These are phyloP conservation scores for Heliconius charithonia DNA, from an alignment of 2,888 invertebrate species.

Conservation along the genomic window DNA sequence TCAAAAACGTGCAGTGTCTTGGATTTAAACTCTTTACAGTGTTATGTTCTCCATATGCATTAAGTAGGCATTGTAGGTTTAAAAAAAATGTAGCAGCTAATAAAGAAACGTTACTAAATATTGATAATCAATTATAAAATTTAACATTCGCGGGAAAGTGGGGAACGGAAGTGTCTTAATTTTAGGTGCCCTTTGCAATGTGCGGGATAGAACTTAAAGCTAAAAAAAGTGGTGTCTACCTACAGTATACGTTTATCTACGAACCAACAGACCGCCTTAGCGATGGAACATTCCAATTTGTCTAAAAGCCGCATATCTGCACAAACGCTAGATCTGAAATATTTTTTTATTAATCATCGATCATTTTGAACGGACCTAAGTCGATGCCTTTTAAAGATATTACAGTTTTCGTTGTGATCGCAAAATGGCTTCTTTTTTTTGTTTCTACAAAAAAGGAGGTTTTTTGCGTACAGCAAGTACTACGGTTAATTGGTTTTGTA, in stretches of 20 bases:
- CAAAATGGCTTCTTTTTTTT: constrained; percentile 22
- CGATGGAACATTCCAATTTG: constrained; percentile 53
- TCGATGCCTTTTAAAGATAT: constrained; percentile 31
- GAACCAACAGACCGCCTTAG: constrained; percentile 31
- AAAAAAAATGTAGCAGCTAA: no score
- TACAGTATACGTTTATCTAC: neutral
- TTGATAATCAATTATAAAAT: no score
- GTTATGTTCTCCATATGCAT: no score
- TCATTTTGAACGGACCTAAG: constrained; percentile 28
- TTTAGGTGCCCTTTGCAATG: no score
- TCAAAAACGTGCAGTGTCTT: no score
- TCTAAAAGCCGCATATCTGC: constrained; percentile 30
- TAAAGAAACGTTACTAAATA: no score
- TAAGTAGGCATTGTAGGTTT: no score
- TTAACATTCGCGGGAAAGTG: no score
- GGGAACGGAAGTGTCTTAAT: no score
- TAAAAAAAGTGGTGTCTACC: neutral
- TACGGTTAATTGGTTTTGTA: neutral
- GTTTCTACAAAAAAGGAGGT: neutral
- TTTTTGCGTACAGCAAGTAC: neutral
- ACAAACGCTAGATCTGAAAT: constrained; percentile 17
- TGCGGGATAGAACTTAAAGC: no score
- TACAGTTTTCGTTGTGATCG: constrained; percentile 24
- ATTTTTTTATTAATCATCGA: constrained; percentile 36
- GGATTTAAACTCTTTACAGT: no score